Conservation (phyloP, 2,888 invertebrate species). For the Galerucella calmariensis region DNA sequence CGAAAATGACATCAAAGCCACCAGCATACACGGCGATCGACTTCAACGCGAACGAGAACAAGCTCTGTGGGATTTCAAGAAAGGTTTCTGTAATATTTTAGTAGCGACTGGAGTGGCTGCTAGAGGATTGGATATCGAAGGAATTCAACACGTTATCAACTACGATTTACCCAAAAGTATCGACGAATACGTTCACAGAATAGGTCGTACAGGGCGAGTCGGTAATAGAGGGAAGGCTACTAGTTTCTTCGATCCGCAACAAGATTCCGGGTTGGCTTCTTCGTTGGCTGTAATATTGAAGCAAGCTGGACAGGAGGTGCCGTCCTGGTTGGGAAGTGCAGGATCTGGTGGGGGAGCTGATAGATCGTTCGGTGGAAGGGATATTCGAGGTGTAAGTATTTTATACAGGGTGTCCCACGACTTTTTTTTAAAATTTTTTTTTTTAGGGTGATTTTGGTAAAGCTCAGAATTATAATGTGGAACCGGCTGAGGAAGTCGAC, state of each 20-base stretch:
- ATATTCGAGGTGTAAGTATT: slow-evolving; percentile 72
- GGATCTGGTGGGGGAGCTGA: slow-evolving; percentile 66
- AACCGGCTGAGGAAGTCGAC: slow-evolving; percentile 66
- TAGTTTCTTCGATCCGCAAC: slow-evolving; percentile 78
- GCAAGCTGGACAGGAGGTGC: slow-evolving; percentile 82
- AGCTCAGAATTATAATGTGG: slow-evolving; percentile 49
- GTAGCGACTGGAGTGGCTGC: slow-evolving; percentile 97
- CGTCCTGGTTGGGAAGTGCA: slow-evolving; percentile 75
- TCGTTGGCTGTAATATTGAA: slow-evolving; percentile 79
- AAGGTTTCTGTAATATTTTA: slow-evolving; percentile 75
- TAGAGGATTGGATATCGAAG: slow-evolving; percentile 89
- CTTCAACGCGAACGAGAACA: slow-evolving; percentile 78
- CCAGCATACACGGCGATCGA: slow-evolving; percentile 81
- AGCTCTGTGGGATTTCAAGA: slow-evolving; percentile 83
- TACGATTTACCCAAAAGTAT: slow-evolving; percentile 90
- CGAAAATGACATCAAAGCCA: slow-evolving; percentile 77
- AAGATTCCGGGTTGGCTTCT: slow-evolving; percentile 72
- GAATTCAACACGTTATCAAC: slow-evolving; percentile 90
- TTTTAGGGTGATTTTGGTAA: slow-evolving; percentile 55
- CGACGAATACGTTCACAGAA: slow-evolving; percentile 95
- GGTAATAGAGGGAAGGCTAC: slow-evolving; percentile 87
- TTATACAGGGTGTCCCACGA: background rate
- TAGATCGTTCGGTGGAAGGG: slow-evolving; percentile 77
- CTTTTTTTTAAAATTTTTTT: slow-evolving; percentile 23
- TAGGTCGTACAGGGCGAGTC: slow-evolving; percentile 94